Evolutionary conservation across 2,888 invertebrate species (phyloP).

Genomic region (Eledona agricola): DNA sequence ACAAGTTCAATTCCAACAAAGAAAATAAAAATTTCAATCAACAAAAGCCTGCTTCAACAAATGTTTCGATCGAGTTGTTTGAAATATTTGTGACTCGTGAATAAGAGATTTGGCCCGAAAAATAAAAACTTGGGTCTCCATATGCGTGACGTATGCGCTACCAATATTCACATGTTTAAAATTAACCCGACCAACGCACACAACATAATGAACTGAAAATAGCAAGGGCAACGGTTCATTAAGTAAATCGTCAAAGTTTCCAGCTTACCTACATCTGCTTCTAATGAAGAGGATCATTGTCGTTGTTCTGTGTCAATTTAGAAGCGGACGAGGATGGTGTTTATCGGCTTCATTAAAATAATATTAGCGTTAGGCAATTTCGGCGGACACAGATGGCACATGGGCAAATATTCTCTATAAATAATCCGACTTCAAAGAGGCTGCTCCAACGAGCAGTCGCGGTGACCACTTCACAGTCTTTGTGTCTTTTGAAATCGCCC

Average conservation of each 20-base stretch:
- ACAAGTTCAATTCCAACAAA: too few relatives aligned
- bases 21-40: too few relatives aligned
- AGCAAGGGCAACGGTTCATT: slow-evolving; percentile 57
- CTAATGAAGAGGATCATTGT: slow-evolving; percentile 44
- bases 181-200: slow-evolving; percentile 50
- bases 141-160: slow-evolving; percentile 39
- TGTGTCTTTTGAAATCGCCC: slow-evolving; percentile 43
- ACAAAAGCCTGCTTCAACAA: too few relatives aligned
- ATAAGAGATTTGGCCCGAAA: too few relatives aligned
- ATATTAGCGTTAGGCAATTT: slow-evolving; percentile 3
- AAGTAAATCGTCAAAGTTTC: slow-evolving; percentile 54
- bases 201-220: slow-evolving; percentile 52
- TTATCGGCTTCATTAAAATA: slow-evolving; percentile 5
- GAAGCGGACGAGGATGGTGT: background rate
- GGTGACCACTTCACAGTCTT: slow-evolving; percentile 48
- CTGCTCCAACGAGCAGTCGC: slow-evolving; percentile 20
- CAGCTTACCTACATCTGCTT: slow-evolving; percentile 51
- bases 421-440: slow-evolving; percentile 34
- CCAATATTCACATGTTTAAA: slow-evolving; percentile 54
- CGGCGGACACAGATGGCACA: slow-evolving; percentile 4
- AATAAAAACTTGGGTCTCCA: slow-evolving; percentile 25
- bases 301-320: slow-evolving; percentile 23
- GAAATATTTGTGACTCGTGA: too few relatives aligned
- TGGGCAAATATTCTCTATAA: slow-evolving; percentile 22
- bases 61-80: too few relatives aligned